Conservation (phyloP, 2,888 invertebrate species). For the Ophioninae sp. region DNA sequence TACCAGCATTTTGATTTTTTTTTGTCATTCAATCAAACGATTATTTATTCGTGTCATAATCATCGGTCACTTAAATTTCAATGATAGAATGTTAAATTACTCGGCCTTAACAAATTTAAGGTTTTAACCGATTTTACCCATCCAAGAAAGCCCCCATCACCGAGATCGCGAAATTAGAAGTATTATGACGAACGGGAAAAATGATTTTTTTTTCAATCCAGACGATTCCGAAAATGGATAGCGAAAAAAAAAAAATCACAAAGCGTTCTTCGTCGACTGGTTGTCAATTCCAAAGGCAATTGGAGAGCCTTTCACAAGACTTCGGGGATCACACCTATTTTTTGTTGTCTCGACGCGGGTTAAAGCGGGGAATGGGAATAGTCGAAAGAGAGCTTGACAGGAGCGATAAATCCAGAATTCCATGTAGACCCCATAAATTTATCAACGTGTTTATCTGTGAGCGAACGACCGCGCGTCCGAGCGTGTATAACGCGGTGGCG, state of each 20-base stretch:
- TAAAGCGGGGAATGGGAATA: constrained; percentile 14
- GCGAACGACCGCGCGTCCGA: constrained; percentile 19
- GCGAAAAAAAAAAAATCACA: background rate
- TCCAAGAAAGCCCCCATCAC: too few species aligned
- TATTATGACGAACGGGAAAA: background rate
- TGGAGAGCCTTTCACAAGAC: background rate
- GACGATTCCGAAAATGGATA: too few species aligned
- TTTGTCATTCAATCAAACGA: too few species aligned
- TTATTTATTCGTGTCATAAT: too few species aligned
- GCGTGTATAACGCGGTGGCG: constrained; percentile 27
- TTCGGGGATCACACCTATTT: constrained; percentile 3
- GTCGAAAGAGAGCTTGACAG: constrained; percentile 35
- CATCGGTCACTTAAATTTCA: too few species aligned
- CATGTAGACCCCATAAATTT: constrained; percentile 43
- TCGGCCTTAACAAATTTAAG: too few species aligned
- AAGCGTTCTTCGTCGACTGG: background rate
- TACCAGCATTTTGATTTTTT: too few species aligned
- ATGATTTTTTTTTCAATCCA: background rate
- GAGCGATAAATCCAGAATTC: constrained; percentile 46
- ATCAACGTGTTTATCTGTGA: constrained; percentile 41
- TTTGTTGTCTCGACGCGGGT: constrained; percentile 2
- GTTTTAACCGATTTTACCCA: too few species aligned
- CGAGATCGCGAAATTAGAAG: too few species aligned
- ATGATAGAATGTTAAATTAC: too few species aligned
- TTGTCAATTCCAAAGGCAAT: background rate